Conservation (phyloP, 2,797 vertebrate genomes). For the Catharus ustulatus region DNA sequence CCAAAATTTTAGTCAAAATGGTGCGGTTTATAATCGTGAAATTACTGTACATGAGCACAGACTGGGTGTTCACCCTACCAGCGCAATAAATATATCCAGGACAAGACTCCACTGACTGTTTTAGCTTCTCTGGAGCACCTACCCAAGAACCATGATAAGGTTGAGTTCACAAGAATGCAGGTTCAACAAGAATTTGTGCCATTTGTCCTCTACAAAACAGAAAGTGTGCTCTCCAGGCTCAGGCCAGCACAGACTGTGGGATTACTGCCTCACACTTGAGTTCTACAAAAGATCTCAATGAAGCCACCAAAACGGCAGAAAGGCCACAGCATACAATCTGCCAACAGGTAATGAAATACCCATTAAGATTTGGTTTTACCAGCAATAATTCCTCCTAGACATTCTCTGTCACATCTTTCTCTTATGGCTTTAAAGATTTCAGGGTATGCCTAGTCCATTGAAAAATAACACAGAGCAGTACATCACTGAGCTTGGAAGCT, state of each 20-base stretch:
- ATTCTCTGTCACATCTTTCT: neutral
- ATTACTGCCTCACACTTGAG: neutral
- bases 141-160: neutral
- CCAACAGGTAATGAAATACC: neutral
- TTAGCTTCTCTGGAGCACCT: neutral
- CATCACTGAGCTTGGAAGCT: neutral
- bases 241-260: neutral
- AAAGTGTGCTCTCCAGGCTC: neutral
- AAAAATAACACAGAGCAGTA: neutral
- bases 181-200: neutral
- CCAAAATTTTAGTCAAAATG: too few relatives aligned
- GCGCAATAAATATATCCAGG: neutral
- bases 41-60: neutral
- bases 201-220: neutral
- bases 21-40: too few relatives aligned
- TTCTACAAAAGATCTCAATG: neutral
- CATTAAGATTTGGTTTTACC: neutral
- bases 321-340: neutral
- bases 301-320: neutral
- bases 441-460: neutral
- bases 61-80: too few relatives aligned
- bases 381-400: neutral
- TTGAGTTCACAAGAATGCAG: neutral
- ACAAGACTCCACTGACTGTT: neutral
- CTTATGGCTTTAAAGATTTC: neutral